Evolutionary conservation across 2,113 vertebrate genomes (phyloP).

Genomic region (Pavo muticus): DNA sequence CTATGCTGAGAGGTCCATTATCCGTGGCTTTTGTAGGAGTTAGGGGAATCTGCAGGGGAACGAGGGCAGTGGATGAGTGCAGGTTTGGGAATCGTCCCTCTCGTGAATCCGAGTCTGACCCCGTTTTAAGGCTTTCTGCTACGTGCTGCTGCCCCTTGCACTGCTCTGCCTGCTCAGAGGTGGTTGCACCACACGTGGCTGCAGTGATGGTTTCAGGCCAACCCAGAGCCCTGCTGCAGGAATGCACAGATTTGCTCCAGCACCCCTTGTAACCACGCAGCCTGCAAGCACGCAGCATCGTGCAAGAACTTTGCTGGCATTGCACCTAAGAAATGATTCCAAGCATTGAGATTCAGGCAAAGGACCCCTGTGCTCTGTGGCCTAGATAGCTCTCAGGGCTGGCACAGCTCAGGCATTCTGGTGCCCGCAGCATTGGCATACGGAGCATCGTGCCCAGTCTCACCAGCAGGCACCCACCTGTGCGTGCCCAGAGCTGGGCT

Average conservation of each 20-base stretch:
- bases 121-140: background rate
- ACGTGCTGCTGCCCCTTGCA: background rate
- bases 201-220: background rate
- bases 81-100: background rate
- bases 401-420: background rate
- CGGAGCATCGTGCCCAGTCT: background rate
- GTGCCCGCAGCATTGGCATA: background rate
- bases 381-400: constrained; percentile 20
- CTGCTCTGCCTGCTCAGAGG: background rate
- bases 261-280: background rate
- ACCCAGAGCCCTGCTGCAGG: background rate
- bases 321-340: background rate
- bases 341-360: background rate
- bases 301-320: background rate
- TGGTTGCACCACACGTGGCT: fast-evolving
- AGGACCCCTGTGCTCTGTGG: background rate
- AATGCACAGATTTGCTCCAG: background rate
- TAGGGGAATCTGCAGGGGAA: background rate
- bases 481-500: background rate
- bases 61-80: background rate
- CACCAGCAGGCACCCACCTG: background rate
- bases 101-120: background rate
- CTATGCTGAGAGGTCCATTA: background rate
- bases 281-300: background rate
- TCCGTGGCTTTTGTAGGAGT: background rate